Percentiles rank a stretch among this genome's conserved stretches.
Evolutionary conservation across 2,113 vertebrate species (phyloP).

Genomic region (Chinchilla lanigera): DNA sequence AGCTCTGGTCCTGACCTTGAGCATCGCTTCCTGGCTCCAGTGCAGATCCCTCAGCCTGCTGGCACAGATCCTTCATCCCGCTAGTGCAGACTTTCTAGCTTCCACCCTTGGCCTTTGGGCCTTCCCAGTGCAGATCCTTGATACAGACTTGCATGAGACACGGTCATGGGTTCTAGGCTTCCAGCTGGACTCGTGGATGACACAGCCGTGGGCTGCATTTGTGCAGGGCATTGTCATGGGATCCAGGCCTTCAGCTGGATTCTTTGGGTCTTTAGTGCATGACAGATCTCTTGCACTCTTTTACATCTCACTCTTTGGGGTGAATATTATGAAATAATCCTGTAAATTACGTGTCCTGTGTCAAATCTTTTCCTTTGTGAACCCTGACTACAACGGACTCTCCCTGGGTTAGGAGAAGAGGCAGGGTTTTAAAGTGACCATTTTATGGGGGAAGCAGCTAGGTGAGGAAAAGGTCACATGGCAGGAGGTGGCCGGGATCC

Average conservation of each 20-base stretch:
- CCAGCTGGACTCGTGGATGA: background rate
- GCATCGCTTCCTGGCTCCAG: background rate
- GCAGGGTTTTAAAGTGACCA: background rate
- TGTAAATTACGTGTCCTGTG: background rate
- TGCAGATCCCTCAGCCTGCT: background rate
- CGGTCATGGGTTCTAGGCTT: background rate
- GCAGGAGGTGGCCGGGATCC: background rate
- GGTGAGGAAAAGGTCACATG: background rate
- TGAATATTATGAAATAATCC: background rate
- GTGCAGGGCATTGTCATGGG: too few relatives aligned
- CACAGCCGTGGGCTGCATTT: too few relatives aligned
- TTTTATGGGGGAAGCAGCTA: background rate
- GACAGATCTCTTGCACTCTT: background rate
- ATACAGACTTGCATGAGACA: background rate
- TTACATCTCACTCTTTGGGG: background rate
- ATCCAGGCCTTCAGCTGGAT: background rate
- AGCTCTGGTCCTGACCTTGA: background rate
- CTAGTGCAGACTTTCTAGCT: background rate
- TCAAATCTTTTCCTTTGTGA: background rate
- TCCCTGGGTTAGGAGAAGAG: background rate
- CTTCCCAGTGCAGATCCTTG: background rate
- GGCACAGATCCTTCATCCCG: too few relatives aligned
- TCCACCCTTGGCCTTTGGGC: background rate
- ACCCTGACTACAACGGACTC: background rate
- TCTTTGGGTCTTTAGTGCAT: background rate